Base-by-base conservation (phyloP, 2,113 vertebrate species). In the Bubo scandiacus region DNA sequence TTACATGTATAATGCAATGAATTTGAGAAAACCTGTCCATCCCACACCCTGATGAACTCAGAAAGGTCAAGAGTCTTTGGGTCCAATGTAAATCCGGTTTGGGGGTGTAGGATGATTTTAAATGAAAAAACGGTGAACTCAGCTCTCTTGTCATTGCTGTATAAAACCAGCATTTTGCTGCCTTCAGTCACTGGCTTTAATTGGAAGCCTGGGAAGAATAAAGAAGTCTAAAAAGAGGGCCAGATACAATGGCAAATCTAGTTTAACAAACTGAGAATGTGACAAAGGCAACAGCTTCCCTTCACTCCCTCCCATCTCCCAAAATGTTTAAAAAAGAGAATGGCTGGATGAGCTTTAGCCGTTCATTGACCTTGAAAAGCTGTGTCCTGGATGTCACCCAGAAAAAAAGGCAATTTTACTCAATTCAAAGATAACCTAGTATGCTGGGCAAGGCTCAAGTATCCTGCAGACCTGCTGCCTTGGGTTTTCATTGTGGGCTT, bases 101-200 rank as follows among this genome's bases (percentile, higher is more conserved):
- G 32, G 23, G 38, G 40, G 27, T 2, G 10, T 0, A 65, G 29
- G 42, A 59, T 45, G 26, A 91, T 89, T 95, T 90, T 81, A 93
- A 95, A 94, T 20, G 12, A 29, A 94, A 96, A 94, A 88, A 51
- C 47, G 68, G 43, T 84, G 70, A 92, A 86, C 49, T 94, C 25
- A 32, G 65, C 65, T 82, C 43, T 86, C 80, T 43, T 84, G 72
- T 85, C 70, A 62, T 45, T 59, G 55, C 66, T 95, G 47, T 92
- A 47, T 45, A 87, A 87, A 81, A 79, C 42, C 30, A 67, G 55
- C 59, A 70, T 81, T 96, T 95, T 95, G 45, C 87, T 91, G 81
- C 57, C 54, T 95, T 94, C 66, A 66, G 78, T 87, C 66, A 81
- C 70, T 59, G n/a, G 30, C 20, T 75, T 84, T 70, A 95, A 94